Base-by-base conservation (phyloP, 2,888 invertebrate genomes). In the Agrotis exclamationis region DNA sequence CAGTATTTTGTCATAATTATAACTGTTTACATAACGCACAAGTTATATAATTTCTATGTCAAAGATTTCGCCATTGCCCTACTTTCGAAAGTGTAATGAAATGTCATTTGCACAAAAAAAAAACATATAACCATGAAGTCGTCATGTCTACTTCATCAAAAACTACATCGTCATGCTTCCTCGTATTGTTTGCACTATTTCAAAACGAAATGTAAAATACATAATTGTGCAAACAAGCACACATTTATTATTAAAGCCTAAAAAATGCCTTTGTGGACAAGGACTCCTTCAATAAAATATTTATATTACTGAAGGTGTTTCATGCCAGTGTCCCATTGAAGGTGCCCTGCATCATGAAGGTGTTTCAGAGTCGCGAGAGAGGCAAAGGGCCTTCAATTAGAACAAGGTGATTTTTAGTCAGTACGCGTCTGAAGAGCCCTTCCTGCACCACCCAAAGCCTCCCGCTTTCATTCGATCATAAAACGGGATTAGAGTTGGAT, bases 151-250 rank as follows among this genome's bases (percentile, higher is more conserved):
- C 14, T 24, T 56, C 60, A 44, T 33, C n/a, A 11, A 39, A 73
- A 73, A 60, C 33, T 13, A n/a, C 44, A 28, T 2, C 20, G 14
- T 20, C 58, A 47, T 51, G 9, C 2, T 22, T 22, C 18, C 14
- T 70, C 28, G 22, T 50, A 54, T 65, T 59, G 48, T 59, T 59
- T 59, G n/a, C 28, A 54, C 24, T 22, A 63, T 59, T 74, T 44
- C 28, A 44, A 44, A 56, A 62, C 51, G 6, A 1, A 44, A 44
- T 7, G 47, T 16, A 39, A 39, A 39, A 39, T n/a, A n/a, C n/a
- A n/a, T 39, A 44, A 24, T 28, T 20, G 14, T 20, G 6, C 6
- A 68, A 53, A 18, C 28, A 28, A 18, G 5, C 20, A 20, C 5
- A 28, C 3, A 18, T 7, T 28, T 53, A 1, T 11, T 54, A 13